A percentile compares a stretch with the other conserved stretches of the same genome.
phyloP scores from a whole-genome alignment of 1,140 invertebrate genomes.

The Saccostrea cuccullata region DNA sequence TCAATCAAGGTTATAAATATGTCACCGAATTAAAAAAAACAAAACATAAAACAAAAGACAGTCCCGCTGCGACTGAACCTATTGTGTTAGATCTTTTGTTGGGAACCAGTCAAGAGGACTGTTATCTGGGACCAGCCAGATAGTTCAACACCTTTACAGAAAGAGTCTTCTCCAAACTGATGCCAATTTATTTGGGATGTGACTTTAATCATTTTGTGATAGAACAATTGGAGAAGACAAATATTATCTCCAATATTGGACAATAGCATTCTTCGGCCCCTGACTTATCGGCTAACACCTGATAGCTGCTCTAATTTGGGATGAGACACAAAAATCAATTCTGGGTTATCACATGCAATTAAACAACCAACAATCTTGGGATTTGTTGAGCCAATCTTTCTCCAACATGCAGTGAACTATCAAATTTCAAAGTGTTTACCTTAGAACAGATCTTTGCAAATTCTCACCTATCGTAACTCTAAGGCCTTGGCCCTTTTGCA shows the following conservation, averaged over 20 bases:
- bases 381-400: background rate
- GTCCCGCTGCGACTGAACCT: background rate
- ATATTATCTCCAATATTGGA: background rate
- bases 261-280: background rate
- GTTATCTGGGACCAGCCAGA: background rate
- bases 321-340: slow-evolving; percentile 21
- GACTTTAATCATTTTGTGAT: background rate
- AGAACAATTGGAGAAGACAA: slow-evolving; percentile 14
- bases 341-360: slow-evolving; percentile 17
- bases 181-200: slow-evolving; percentile 27
- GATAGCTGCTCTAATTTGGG: slow-evolving; percentile 15
- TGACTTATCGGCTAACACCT: slow-evolving; percentile 4
- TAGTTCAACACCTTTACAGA: slow-evolving; percentile 17
- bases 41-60: background rate
- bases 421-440: slow-evolving; percentile 11
- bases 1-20: slow-evolving; percentile 1
- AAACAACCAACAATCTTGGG: background rate
- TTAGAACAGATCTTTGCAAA: background rate
- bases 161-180: background rate
- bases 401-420: slow-evolving; percentile 22
- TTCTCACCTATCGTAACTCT: background rate
- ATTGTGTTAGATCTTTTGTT: background rate
- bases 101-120: background rate
- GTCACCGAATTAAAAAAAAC: slow-evolving; percentile 5
- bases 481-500: background rate